These are phyloP conservation scores for Anastatus disparis DNA, from an alignment of 1,140 invertebrate species.

Conservation along the genomic window DNA sequence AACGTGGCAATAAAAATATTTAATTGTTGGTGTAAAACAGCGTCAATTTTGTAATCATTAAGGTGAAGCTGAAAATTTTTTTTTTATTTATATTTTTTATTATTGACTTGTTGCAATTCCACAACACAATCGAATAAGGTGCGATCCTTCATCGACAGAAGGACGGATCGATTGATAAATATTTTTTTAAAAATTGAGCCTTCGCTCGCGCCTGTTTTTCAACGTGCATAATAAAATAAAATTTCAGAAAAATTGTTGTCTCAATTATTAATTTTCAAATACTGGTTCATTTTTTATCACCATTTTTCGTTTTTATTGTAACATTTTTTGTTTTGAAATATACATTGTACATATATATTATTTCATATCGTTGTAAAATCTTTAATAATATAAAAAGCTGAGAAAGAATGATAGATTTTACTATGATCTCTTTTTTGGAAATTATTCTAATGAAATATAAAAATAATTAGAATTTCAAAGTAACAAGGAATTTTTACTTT, in stretches of 20 bases:
- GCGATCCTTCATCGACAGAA: conserved; percentile 7
- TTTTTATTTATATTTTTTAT: conserved; percentile 28
- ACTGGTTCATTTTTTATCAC: background rate
- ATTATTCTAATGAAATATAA: background rate
- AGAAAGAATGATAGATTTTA: too few relatives aligned
- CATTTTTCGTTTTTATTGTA: background rate
- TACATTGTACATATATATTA: background rate
- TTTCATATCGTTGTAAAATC: too few relatives aligned
- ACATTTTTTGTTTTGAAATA: background rate
- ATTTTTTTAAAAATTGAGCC: conserved; percentile 23
- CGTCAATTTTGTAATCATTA: conserved; percentile 6
- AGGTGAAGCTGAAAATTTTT: conserved; percentile 19
- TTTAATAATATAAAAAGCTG: too few relatives aligned
- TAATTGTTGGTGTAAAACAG: background rate
- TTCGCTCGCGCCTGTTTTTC: conserved; percentile 33
- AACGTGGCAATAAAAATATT: conserved; percentile 24
- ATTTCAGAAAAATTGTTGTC: conserved; percentile 11
- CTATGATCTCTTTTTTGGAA: too few relatives aligned
- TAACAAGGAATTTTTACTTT: background rate
- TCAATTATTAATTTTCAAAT: background rate
- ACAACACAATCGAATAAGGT: conserved; percentile 1
- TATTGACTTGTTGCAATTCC: conserved; percentile 7
- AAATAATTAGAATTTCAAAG: background rate
- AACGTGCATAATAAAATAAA: conserved; percentile 38
- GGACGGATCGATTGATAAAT: conserved; percentile 2